phyloP scores from a whole-genome alignment of 2,797 vertebrate genomes.

The Phoxinus dragarum region DNA sequence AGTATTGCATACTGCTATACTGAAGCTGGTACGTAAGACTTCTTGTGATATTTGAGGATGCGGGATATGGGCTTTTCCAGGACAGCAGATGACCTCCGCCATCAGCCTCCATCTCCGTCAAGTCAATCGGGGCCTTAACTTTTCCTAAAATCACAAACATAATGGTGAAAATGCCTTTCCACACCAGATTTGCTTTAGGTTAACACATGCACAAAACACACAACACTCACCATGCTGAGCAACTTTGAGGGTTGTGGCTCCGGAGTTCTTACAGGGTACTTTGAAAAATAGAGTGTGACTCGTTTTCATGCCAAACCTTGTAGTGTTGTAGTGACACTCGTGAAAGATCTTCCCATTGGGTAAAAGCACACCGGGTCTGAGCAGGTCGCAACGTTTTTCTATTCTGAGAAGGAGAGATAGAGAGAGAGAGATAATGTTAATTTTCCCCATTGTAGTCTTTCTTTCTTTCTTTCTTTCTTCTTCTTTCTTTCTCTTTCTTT shows the following conservation, averaged over 20 bases:
- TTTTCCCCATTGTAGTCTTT: background rate
- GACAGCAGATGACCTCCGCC: slow-evolving; percentile 58
- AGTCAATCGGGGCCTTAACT: slow-evolving; percentile 61
- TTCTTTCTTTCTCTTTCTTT: background rate
- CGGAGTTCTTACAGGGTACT: slow-evolving; percentile 48
- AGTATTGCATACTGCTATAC: slow-evolving; percentile 71
- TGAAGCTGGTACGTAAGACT: slow-evolving; percentile 72
- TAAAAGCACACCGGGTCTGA: background rate
- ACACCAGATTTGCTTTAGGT: background rate
- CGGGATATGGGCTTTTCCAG: slow-evolving; percentile 74
- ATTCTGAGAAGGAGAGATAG: background rate
- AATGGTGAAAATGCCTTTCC: background rate
- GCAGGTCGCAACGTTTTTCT: background rate
- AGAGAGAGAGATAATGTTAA: background rate
- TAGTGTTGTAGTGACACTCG: slow-evolving; percentile 58
- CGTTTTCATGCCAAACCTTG: fast-evolving
- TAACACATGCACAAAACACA: background rate
- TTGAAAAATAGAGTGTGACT: slow-evolving; percentile 63
- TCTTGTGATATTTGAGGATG: slow-evolving; percentile 61
- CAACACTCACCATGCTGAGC: slow-evolving; percentile 65
- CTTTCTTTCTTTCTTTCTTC: background rate
- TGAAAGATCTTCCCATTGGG: slow-evolving; percentile 21
- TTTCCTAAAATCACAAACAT: slow-evolving; percentile 68
- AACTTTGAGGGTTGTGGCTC: slow-evolving; percentile 50
- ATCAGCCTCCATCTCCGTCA: slow-evolving; percentile 53